Conservation (phyloP, 2,888 invertebrate genomes). For the Mycalesis mineus region DNA sequence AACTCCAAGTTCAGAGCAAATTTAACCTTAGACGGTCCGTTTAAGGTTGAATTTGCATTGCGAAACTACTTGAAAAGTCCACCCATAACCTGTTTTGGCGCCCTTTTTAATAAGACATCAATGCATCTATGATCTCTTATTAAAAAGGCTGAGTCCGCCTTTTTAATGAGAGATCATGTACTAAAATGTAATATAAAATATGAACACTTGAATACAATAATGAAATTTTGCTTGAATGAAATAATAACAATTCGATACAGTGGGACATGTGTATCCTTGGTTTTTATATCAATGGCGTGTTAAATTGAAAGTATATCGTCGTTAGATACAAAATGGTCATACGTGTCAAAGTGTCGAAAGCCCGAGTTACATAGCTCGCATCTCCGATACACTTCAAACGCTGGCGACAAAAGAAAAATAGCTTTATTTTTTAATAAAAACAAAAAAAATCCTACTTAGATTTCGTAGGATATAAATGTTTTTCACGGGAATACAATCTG, state of each 20-base stretch:
- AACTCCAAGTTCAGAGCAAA: too few species aligned
- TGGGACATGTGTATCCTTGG: not conserved
- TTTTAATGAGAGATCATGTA: too few species aligned
- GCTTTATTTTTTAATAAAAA: constrained; percentile 12
- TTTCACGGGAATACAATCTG: not conserved
- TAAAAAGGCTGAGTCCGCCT: too few species aligned
- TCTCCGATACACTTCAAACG: constrained; percentile 66
- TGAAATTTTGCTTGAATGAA: not conserved
- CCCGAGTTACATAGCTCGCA: constrained; percentile 64
- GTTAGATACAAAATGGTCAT: constrained; percentile 67
- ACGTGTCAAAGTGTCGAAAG: constrained; percentile 66
- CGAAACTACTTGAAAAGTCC: too few species aligned
- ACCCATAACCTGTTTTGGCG: too few species aligned
- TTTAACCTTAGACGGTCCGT: too few species aligned
- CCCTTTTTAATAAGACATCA: too few species aligned
- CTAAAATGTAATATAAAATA: too few species aligned
- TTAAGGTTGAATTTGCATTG: too few species aligned
- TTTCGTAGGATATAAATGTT: not conserved
- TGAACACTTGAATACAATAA: too few species aligned
- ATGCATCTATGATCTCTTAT: too few species aligned
- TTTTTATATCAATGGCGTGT: not conserved
- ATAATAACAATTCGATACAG: not conserved
- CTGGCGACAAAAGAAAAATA: constrained; percentile 69
- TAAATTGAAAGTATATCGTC: constrained; percentile 19
- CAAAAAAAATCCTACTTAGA: constrained; percentile 8